These are phyloP conservation scores for Corvus hawaiiensis DNA, from an alignment of 2,113 vertebrate genomes.

Conservation along the genomic window DNA sequence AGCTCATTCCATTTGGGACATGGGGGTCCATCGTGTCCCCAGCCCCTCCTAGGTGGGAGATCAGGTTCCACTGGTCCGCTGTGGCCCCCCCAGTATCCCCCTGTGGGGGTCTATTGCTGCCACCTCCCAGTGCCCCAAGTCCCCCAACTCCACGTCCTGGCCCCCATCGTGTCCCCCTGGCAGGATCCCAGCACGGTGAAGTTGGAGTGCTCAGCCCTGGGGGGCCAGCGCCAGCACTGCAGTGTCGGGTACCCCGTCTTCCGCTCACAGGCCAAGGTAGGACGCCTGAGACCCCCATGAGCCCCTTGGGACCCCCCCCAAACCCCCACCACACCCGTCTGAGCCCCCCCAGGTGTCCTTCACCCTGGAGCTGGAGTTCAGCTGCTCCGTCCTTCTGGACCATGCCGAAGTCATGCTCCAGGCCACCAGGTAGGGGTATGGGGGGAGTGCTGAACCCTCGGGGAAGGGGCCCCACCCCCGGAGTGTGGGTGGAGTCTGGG, in stretches of 20 bases:
- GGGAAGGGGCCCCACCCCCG: neutral
- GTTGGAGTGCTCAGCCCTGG: slow-evolving; percentile 80
- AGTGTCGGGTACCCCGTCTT: slow-evolving; percentile 88
- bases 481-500: neutral
- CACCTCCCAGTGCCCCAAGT: neutral
- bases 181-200: slow-evolving; percentile 81
- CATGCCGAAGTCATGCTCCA: slow-evolving; percentile 77
- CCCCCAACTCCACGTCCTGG: no score
- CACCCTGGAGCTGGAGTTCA: slow-evolving; percentile 90
- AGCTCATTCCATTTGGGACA: neutral
- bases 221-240: slow-evolving; percentile 76
- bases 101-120: neutral
- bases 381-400: slow-evolving; percentile 81
- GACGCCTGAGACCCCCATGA: neutral
- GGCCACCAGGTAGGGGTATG: slow-evolving; percentile 75
- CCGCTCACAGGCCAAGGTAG: slow-evolving; percentile 82
- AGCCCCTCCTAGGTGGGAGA: neutral
- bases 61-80: neutral
- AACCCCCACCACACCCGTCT: neutral
- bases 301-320: neutral
- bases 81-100: no score
- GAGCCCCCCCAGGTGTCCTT: slow-evolving; percentile 79
- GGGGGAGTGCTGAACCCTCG: neutral
- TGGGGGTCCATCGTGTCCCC: neutral
- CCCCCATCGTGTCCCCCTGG: accelerated